Evolutionary conservation across 2,797 vertebrate genomes (phyloP).

Genomic region (Australoheros facetus): DNA sequence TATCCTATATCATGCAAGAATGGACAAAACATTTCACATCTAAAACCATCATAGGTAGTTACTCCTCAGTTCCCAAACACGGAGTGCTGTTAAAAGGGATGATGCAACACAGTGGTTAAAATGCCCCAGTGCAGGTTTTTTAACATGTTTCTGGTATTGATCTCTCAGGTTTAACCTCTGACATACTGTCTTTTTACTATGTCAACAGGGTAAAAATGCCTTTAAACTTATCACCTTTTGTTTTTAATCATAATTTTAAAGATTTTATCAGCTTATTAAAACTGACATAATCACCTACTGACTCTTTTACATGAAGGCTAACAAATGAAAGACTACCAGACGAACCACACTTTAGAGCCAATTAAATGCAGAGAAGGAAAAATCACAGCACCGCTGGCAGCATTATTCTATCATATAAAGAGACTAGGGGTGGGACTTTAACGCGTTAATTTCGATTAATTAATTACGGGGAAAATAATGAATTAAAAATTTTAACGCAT

Average conservation of each 20-base stretch:
- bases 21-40: neutral
- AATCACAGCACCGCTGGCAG: conserved; percentile 20
- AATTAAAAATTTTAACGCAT: no score
- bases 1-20: neutral
- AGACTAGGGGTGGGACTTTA: no score
- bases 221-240: neutral
- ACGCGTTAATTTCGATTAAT: no score
- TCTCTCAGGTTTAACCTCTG: neutral
- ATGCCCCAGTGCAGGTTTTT: neutral
- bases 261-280: neutral
- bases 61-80: neutral
- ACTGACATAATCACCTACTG: neutral
- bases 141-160: neutral
- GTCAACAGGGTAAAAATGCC: no score
- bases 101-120: neutral
- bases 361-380: neutral
- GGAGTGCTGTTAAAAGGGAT: neutral
- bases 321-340: conserved; percentile 5
- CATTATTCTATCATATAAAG: neutral
- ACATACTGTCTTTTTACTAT: neutral
- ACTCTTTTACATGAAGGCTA: conserved; percentile 6
- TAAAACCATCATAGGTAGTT: neutral
- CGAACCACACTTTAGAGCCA: conserved; percentile 29
- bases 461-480: no score
- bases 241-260: neutral